Percentiles rank a stretch among this genome's conserved stretches.
Evolutionary conservation across 2,797 vertebrate species (phyloP).

Genomic region (Labeo calbasu): DNA sequence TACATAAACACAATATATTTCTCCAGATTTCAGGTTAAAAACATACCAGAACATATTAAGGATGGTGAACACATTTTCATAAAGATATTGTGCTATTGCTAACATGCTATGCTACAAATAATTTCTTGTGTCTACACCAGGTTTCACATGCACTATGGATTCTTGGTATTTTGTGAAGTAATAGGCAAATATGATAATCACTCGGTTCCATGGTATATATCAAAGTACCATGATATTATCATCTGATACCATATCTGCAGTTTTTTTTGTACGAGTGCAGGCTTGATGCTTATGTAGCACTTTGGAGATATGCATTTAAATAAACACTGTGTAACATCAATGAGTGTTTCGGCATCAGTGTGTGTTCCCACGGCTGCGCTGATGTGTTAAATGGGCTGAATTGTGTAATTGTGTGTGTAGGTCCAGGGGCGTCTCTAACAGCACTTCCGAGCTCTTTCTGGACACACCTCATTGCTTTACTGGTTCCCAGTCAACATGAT

Average conservation of each 20-base stretch:
- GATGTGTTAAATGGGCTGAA: conserved; percentile 69
- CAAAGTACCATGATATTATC: background rate
- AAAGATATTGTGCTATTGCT: background rate
- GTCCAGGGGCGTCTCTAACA: conserved; percentile 75
- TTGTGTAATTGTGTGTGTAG: conserved; percentile 78
- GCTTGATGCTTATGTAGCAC: background rate
- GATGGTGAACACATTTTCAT: background rate
- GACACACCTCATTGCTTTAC: conserved; percentile 77
- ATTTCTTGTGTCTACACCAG: background rate
- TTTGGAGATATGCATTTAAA: background rate
- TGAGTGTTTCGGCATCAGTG: conserved; percentile 47
- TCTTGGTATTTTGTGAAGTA: background rate
- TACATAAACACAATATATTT: background rate
- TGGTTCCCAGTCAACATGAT: conserved; percentile 77
- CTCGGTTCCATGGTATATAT: background rate
- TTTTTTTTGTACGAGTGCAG: background rate
- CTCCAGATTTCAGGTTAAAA: background rate
- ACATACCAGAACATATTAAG: background rate
- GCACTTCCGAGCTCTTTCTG: conserved; percentile 68
- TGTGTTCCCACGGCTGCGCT: conserved; percentile 68
- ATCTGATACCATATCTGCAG: background rate
- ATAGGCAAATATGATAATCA: background rate
- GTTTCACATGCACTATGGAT: background rate
- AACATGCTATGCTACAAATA: background rate
- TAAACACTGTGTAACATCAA: background rate